These are phyloP conservation scores for Amphimallon solstitiale DNA, from an alignment of 2,888 invertebrate genomes.

Conservation along the genomic window DNA sequence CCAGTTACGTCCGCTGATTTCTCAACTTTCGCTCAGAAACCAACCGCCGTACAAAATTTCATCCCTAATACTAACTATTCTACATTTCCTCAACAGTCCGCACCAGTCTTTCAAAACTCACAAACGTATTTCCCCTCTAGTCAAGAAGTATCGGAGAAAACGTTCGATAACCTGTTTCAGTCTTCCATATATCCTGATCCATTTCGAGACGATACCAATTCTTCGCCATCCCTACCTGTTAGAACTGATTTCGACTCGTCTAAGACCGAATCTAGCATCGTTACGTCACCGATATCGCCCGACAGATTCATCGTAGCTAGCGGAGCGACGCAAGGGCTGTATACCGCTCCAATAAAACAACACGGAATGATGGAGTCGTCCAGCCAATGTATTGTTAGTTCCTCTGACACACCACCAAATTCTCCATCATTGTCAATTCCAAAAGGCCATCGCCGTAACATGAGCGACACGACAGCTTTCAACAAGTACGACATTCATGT, in stretches of 20 bases:
- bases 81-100: constrained; percentile 45
- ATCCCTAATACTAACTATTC: constrained; percentile 46
- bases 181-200: constrained; percentile 77
- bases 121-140: constrained; percentile 32
- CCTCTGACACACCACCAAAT: constrained; percentile 57
- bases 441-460: constrained; percentile 79
- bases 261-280: constrained; percentile 42
- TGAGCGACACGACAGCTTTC: constrained; percentile 86
- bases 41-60: constrained; percentile 43
- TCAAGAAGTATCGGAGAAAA: constrained; percentile 55
- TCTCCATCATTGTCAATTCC: constrained; percentile 60
- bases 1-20: constrained; percentile 53
- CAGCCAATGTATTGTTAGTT: constrained; percentile 55
- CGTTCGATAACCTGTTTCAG: constrained; percentile 72
- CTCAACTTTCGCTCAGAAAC: constrained; percentile 42
- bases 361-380: constrained; percentile 58
- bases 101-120: constrained; percentile 39
- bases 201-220: constrained; percentile 68
- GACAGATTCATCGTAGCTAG: constrained; percentile 54
- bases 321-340: constrained; percentile 34
- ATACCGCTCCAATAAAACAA: constrained; percentile 41
- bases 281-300: constrained; percentile 53
- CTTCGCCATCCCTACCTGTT: constrained; percentile 36
- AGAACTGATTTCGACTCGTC: constrained; percentile 49
- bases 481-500: constrained; percentile 71